Percentiles rank a stretch among this genome's conserved stretches.
phyloP scores from a whole-genome alignment of 1,140 invertebrate species.

The Ephestia elutella region DNA sequence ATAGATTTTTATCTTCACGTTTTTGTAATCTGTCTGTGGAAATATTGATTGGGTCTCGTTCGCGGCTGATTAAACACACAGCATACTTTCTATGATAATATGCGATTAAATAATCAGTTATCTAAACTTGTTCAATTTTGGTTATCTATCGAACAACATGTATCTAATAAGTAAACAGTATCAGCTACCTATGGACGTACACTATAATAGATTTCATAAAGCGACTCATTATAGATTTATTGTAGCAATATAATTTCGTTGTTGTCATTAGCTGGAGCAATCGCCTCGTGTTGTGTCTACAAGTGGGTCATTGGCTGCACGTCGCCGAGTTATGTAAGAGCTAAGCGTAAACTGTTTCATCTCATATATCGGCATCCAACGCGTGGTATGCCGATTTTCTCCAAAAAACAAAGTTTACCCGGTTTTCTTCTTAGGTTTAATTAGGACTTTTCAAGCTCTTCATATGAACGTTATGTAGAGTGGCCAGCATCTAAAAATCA shows the following conservation, averaged over 20 bases:
- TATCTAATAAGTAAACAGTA: neutral
- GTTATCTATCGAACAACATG: neutral
- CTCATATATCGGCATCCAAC: neutral
- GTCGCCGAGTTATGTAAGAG: conserved; percentile 57
- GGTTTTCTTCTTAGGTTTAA: too few species aligned
- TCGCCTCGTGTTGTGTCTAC: conserved; percentile 26
- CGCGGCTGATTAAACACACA: neutral
- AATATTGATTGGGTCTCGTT: neutral
- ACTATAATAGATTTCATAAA: too few species aligned
- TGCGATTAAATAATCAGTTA: neutral
- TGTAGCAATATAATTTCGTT: conserved; percentile 32
- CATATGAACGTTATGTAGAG: too few species aligned
- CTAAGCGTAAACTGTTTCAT: conserved; percentile 22
- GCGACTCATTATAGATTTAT: neutral
- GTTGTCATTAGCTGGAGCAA: conserved; percentile 52
- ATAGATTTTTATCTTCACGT: neutral
- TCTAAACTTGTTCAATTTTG: neutral
- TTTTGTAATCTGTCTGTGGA: neutral
- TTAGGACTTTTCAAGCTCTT: too few species aligned
- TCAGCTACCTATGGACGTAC: too few species aligned
- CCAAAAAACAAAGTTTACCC: too few species aligned
- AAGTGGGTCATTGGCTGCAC: conserved; percentile 71
- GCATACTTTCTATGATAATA: neutral
- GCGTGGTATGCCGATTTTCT: neutral
- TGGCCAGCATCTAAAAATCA: too few species aligned